Evolutionary conservation across 2,888 invertebrate genomes (phyloP).

Genomic region (Drosophila birchii): DNA sequence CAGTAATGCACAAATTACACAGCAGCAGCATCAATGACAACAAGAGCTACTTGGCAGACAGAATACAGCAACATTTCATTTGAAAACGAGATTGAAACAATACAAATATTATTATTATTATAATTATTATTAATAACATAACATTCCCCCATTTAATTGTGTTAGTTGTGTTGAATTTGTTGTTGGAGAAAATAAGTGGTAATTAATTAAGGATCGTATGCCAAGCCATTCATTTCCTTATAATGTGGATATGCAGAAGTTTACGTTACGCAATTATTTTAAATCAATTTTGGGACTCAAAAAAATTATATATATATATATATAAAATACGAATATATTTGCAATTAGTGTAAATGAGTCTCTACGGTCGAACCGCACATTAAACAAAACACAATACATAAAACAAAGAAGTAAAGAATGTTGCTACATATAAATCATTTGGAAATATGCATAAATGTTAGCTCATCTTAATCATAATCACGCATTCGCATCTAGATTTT

Average conservation of each 20-base stretch:
- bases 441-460: slow-evolving; percentile 67
- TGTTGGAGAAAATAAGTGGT: slow-evolving; percentile 27
- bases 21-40: slow-evolving; percentile 46
- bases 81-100: slow-evolving; percentile 12
- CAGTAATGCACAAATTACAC: slow-evolving; percentile 67
- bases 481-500: slow-evolving; percentile 58
- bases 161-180: slow-evolving; percentile 49
- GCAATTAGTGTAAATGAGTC: slow-evolving; percentile 62
- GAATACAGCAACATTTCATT: slow-evolving; percentile 55
- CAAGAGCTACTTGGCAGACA: slow-evolving; percentile 59
- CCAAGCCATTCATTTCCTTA: slow-evolving; percentile 23
- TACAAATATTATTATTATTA: slow-evolving; percentile 9
- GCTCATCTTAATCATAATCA: slow-evolving; percentile 67
- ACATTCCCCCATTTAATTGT: slow-evolving; percentile 46
- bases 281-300: slow-evolving; percentile 76
- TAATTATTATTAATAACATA: slow-evolving; percentile 10
- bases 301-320: slow-evolving; percentile 27
- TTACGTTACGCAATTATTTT: slow-evolving; percentile 69
- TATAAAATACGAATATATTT: slow-evolving; percentile 38
- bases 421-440: slow-evolving; percentile 44
- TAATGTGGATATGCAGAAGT: slow-evolving; percentile 27
- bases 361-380: slow-evolving; percentile 77
- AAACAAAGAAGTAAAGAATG: slow-evolving; percentile 48
- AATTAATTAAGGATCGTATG: slow-evolving; percentile 22
- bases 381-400: slow-evolving; percentile 33